Evolutionary conservation across 2,797 vertebrate genomes (phyloP).

Genomic region (Kryptolebias ocellatus): DNA sequence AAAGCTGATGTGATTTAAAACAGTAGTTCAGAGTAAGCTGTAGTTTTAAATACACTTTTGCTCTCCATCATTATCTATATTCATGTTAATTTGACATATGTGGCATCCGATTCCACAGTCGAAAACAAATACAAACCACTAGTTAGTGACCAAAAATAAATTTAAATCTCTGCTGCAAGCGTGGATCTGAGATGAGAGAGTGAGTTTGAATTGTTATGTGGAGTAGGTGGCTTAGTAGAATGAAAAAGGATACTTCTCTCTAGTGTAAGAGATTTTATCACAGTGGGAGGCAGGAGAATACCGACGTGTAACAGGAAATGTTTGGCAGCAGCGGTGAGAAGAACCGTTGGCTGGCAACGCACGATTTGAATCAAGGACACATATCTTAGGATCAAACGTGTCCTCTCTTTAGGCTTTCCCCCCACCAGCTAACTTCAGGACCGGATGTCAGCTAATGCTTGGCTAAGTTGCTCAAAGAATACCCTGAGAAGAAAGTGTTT

Average conservation of each 20-base stretch:
- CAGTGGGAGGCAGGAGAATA: conserved; percentile 68
- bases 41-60: conserved; percentile 4
- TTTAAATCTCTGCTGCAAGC: conserved; percentile 9
- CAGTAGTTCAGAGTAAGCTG: conserved; percentile 11
- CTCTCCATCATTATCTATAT: background rate
- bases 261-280: conserved; percentile 70
- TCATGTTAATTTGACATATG: background rate
- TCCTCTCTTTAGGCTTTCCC: conserved; percentile 73
- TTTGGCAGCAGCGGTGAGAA: conserved; percentile 54
- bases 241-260: conserved; percentile 54
- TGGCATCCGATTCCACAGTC: background rate
- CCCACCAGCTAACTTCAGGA: conserved; percentile 33
- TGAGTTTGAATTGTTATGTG: conserved; percentile 35
- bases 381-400: conserved; percentile 75
- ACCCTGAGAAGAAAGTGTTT: conserved; percentile 64
- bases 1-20: conserved; percentile 32
- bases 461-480: conserved; percentile 78
- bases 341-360: conserved; percentile 46
- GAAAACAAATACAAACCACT: conserved; percentile 16
- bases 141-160: conserved; percentile 14
- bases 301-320: conserved; percentile 54
- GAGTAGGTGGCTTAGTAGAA: conserved; percentile 52
- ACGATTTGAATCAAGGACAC: conserved; percentile 73
- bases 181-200: conserved; percentile 28
- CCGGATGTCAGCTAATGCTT: conserved; percentile 70